Evolutionary conservation across 1,140 invertebrate genomes (phyloP).

Genomic region (Lepidurus arcticus): DNA sequence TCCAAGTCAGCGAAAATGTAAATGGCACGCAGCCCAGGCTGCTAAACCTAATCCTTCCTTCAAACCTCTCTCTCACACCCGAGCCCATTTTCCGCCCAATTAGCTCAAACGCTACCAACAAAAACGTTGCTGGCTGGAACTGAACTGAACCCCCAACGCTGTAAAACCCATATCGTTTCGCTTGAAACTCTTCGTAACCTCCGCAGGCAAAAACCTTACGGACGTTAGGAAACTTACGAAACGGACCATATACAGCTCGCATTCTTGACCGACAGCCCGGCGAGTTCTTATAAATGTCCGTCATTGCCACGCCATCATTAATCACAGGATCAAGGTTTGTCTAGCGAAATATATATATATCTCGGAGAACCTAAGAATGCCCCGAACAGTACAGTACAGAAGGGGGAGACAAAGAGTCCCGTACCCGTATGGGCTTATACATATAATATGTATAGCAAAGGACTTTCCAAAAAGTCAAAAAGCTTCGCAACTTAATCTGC

Average conservation of each 20-base stretch:
- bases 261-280: conserved; percentile 12
- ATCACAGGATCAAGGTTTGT: neutral
- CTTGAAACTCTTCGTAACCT: too few species aligned
- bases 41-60: neutral
- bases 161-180: too few species aligned
- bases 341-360: neutral
- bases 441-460: neutral
- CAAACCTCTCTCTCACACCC: neutral
- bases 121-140: neutral
- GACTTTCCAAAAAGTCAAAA: neutral
- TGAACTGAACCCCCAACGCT: neutral
- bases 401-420: neutral
- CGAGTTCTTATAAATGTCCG: neutral
- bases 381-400: neutral
- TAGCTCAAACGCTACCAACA: neutral
- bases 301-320: conserved; percentile 15
- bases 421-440: neutral
- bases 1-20: conserved; percentile 3
- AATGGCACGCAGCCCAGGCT: neutral
- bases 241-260: neutral
- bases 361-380: neutral
- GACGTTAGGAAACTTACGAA: neutral
- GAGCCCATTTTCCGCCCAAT: neutral
- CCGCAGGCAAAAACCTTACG: too few species aligned
- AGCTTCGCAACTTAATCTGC: conserved; percentile 8